phyloP scores from a whole-genome alignment of 2,113 vertebrate genomes.

The Phalacrocorax aristotelis region DNA sequence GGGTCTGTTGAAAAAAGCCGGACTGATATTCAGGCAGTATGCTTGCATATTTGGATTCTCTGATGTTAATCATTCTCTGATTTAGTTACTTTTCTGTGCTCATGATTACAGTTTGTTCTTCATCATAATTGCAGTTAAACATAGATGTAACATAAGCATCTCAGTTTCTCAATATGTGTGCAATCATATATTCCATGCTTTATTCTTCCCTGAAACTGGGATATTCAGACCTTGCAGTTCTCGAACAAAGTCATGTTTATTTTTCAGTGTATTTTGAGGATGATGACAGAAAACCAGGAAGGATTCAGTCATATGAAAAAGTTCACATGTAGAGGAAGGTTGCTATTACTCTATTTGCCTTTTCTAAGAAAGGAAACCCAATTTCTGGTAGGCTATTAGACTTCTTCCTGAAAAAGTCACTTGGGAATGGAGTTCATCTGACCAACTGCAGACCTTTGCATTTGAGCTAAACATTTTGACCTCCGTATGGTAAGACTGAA shows the following conservation, averaged over 20 bases:
- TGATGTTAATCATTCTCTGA: neutral
- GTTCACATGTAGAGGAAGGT: neutral
- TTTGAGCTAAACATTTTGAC: neutral
- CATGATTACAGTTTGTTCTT: neutral
- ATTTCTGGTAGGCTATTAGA: neutral
- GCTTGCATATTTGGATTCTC: neutral
- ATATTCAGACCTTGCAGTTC: neutral
- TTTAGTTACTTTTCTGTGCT: neutral
- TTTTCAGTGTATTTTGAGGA: neutral
- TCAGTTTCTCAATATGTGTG: neutral
- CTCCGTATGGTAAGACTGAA: neutral
- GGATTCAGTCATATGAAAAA: neutral
- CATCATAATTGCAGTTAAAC: neutral
- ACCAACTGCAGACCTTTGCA: neutral
- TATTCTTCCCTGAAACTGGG: neutral
- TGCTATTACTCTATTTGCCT: neutral
- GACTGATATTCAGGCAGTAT: neutral
- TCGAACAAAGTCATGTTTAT: neutral
- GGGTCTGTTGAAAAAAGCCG: neutral
- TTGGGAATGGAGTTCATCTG: neutral
- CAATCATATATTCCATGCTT: neutral
- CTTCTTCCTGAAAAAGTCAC: neutral
- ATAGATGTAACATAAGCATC: neutral
- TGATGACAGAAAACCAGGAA: neutral
- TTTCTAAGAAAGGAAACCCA: neutral